Evolutionary conservation across 2,888 invertebrate genomes (phyloP).

Genomic region (Polietes domitor): DNA sequence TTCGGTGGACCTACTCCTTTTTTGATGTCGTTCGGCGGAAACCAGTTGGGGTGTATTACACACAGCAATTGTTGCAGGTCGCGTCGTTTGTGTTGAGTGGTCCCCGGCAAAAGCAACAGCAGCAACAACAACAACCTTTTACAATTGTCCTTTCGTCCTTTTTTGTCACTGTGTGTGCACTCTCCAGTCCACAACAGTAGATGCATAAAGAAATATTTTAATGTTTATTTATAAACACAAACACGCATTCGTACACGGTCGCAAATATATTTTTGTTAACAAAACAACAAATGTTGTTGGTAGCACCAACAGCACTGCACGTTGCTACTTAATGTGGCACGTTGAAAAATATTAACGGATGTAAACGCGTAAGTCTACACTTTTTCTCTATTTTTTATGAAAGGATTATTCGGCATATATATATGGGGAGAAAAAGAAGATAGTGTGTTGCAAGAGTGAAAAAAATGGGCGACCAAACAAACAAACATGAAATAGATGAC

Average conservation of each 20-base stretch:
- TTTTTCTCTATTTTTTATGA: constrained; percentile 37
- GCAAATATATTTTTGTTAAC: constrained; percentile 43
- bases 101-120: not conserved
- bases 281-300: constrained; percentile 36
- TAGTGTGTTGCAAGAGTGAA: constrained; percentile 13
- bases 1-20: constrained; percentile 10
- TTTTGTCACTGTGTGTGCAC: constrained; percentile 39
- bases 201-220: constrained; percentile 74
- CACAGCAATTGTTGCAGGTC: constrained; percentile 17
- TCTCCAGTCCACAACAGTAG: constrained; percentile 49
- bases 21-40: constrained; percentile 61
- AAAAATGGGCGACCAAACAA: constrained; percentile 58
- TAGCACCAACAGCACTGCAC: constrained; percentile 11
- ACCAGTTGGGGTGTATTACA: constrained; percentile 44
- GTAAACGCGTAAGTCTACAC: constrained; percentile 64
- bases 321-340: constrained; percentile 61
- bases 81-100: not conserved
- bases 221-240: constrained; percentile 76
- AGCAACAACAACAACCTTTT: constrained; percentile 10
- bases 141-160: constrained; percentile 58
- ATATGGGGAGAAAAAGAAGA: constrained; percentile 37
- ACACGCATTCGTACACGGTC: not conserved
- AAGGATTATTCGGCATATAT: constrained; percentile 57
- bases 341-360: constrained; percentile 65
- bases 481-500: constrained; percentile 55